Conservation (phyloP, 1,140 invertebrate species). For the Scylla paramamosain region DNA sequence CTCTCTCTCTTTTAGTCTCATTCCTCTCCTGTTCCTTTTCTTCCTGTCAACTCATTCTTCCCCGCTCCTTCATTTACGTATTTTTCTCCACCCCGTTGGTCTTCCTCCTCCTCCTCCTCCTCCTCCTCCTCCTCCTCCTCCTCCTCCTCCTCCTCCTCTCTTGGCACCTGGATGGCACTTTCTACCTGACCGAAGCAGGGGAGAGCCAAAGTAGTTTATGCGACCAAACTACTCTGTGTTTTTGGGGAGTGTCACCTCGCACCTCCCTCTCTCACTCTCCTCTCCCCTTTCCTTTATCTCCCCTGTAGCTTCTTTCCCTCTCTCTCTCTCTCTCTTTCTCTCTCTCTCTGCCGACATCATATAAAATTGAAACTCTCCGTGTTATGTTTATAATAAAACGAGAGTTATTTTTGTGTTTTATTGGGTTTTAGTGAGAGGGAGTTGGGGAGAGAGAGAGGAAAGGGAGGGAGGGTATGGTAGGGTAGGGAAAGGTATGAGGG, state of each 20-base stretch:
- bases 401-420: not conserved
- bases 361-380: not conserved
- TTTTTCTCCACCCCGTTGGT: constrained; percentile 20
- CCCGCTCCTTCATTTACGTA: not conserved
- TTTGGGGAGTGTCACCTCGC: not conserved
- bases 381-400: not conserved
- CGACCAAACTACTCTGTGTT: not conserved
- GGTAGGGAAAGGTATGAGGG: too few species aligned
- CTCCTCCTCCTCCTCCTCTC: not conserved
- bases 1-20: not conserved
- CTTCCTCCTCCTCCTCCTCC: not conserved
- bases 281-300: not conserved
- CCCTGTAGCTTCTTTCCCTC: not conserved
- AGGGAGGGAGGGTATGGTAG: not conserved
- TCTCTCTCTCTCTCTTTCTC: not conserved
- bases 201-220: not conserved
- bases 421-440: not conserved
- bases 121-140: constrained; percentile 17
- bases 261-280: not conserved
- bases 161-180: not conserved
- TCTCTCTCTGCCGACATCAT: not conserved
- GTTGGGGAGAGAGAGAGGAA: not conserved
- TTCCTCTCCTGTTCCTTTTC: not conserved
- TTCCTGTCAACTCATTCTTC: constrained; percentile 22
- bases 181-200: not conserved